phyloP scores from a whole-genome alignment of 35 echinoderm and acorn worm genomes.

The Stichopus chloronotus region DNA sequence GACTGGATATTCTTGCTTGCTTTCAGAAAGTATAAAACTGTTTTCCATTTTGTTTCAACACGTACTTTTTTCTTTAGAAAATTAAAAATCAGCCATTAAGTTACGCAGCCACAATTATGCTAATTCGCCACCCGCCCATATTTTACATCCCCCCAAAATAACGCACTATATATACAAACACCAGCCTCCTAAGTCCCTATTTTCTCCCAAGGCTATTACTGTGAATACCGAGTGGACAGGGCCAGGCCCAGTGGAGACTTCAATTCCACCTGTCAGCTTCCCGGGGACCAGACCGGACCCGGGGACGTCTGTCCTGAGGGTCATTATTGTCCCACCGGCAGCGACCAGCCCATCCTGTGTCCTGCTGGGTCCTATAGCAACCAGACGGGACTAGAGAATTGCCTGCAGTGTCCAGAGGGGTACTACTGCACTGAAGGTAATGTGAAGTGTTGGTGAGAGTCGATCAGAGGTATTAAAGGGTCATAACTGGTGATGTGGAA shows the following conservation, averaged over 20 bases:
- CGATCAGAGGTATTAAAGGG: no score
- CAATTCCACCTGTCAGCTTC: slow-evolving; percentile 76
- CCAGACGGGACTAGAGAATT: slow-evolving; percentile 72
- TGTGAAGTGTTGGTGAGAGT: background rate
- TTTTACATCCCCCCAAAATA: no score
- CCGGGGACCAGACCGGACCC: slow-evolving; percentile 82
- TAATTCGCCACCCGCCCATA: no score
- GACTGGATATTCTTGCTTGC: no score
- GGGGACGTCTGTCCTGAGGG: slow-evolving; percentile 91
- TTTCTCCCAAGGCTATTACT: slow-evolving; percentile 79
- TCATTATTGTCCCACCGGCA: slow-evolving; percentile 85
- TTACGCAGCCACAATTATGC: no score
- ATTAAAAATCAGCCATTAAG: no score
- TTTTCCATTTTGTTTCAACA: no score
- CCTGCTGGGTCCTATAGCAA: slow-evolving; percentile 84
- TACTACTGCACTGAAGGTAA: slow-evolving; percentile 94
- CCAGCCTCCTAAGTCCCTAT: background rate
- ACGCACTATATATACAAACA: no score
- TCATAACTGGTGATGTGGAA: no score
- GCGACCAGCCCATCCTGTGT: slow-evolving; percentile 64
- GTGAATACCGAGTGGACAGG: slow-evolving; percentile 90
- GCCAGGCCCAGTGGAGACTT: slow-evolving; percentile 80
- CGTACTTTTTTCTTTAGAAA: no score
- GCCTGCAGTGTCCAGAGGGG: slow-evolving; percentile 81
- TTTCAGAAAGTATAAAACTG: no score